These are phyloP conservation scores for Harpagoxenus sublaevis DNA, from an alignment of 2,888 invertebrate species.

Conservation along the genomic window DNA sequence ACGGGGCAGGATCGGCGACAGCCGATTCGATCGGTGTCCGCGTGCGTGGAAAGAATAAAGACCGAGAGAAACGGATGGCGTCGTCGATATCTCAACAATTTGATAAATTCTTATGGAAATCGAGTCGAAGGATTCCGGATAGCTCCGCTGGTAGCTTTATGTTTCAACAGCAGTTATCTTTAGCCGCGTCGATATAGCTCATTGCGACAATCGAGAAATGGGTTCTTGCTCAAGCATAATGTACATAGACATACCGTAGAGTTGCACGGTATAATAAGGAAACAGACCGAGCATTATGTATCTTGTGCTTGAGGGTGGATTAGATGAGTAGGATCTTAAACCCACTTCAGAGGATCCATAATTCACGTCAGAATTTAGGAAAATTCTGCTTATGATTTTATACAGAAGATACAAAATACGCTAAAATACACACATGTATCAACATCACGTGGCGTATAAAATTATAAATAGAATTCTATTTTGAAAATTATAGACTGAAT, in stretches of 20 bases:
- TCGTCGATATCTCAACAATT: background rate
- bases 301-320: background rate
- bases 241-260: slow-evolving; percentile 7
- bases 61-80: background rate
- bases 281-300: slow-evolving; percentile 16
- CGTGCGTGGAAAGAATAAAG: background rate
- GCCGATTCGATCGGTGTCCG: background rate
- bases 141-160: background rate
- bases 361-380: background rate
- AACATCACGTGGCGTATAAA: background rate
- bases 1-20: background rate
- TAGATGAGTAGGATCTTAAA: background rate
- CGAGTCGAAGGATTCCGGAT: background rate
- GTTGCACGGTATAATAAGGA: slow-evolving; percentile 18
- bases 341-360: background rate
- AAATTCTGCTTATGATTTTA: background rate
- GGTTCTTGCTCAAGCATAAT: slow-evolving; percentile 10
- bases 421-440: background rate
- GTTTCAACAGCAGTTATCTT: slow-evolving; percentile 4
- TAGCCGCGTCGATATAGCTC: slow-evolving; percentile 2
- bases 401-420: background rate
- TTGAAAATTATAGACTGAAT: background rate
- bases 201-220: slow-evolving; percentile 22
- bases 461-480: background rate
- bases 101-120: slow-evolving; percentile 20